phyloP scores from a whole-genome alignment of 2,888 invertebrate genomes.

The Lepidocyrtinus sp. region DNA sequence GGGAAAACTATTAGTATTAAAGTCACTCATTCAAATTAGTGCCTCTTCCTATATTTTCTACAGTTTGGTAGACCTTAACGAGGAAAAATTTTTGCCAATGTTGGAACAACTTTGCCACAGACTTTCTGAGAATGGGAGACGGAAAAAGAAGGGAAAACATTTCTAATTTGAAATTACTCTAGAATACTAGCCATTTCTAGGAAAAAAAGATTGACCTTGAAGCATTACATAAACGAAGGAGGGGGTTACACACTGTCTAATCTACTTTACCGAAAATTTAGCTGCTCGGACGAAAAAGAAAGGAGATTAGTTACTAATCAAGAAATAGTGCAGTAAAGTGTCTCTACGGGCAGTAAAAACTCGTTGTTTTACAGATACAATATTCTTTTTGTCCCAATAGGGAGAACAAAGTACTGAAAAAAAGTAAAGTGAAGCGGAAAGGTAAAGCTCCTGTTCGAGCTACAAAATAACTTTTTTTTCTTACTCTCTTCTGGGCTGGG shows the following conservation, averaged over 20 bases:
- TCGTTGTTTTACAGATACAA: slow-evolving; percentile 9
- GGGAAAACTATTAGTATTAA: slow-evolving; percentile 27
- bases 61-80: too few species aligned
- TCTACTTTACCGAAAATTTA: slow-evolving; percentile 60
- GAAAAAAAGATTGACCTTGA: slow-evolving; percentile 32
- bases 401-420: not conserved
- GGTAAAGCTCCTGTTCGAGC: not conserved
- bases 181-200: too few species aligned
- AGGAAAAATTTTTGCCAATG: too few species aligned
- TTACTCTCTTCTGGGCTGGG: too few species aligned
- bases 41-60: too few species aligned
- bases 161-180: slow-evolving; percentile 50
- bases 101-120: not conserved
- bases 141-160: slow-evolving; percentile 1
- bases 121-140: not conserved
- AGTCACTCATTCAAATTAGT: slow-evolving; percentile 30
- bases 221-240: slow-evolving; percentile 21
- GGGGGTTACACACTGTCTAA: slow-evolving; percentile 51
- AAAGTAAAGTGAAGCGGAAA: not conserved
- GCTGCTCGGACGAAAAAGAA: slow-evolving; percentile 55
- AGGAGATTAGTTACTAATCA: slow-evolving; percentile 62
- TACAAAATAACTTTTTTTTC: not conserved
- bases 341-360: slow-evolving; percentile 34
- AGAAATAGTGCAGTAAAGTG: slow-evolving; percentile 60
- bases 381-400: not conserved